Conservation (phyloP, 2,888 invertebrate genomes). For the Hypomecis atomaria region DNA sequence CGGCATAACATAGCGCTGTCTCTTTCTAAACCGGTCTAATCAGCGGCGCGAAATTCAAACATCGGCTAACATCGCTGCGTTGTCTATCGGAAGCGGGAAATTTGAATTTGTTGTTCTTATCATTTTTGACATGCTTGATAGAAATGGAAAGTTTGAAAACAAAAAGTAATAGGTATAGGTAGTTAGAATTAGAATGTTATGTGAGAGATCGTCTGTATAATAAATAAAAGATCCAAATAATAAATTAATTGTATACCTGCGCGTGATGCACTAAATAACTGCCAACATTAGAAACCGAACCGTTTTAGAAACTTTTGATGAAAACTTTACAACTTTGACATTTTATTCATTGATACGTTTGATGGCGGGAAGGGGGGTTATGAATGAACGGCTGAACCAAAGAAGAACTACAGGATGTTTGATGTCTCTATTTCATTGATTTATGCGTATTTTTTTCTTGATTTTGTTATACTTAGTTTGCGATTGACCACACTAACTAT, state of each 20-base stretch:
- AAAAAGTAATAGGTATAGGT: too few species aligned
- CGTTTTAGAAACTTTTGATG: constrained; percentile 29
- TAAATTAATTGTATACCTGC: too few species aligned
- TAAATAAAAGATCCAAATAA: too few species aligned
- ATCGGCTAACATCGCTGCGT: constrained; percentile 56
- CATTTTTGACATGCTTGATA: neutral
- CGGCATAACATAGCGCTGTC: constrained; percentile 52
- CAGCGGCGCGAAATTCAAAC: constrained; percentile 67
- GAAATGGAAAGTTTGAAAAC: neutral
- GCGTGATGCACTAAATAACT: neutral
- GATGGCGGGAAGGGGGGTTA: neutral
- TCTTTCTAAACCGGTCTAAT: constrained; percentile 58
- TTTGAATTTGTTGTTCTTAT: constrained; percentile 22
- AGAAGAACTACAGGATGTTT: too few species aligned
- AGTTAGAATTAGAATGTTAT: neutral
- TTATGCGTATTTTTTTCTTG: too few species aligned
- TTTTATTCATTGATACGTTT: constrained; percentile 11
- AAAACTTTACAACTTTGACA: neutral
- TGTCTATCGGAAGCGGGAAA: constrained; percentile 56
- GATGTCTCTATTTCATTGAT: too few species aligned
- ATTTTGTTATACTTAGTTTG: too few species aligned
- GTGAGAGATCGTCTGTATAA: too few species aligned
- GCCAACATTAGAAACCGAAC: constrained; percentile 18
- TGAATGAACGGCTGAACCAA: constrained; percentile 12
- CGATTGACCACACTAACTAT: too few species aligned